These are phyloP conservation scores for Verasper variegatus DNA, from an alignment of 2,113 vertebrate genomes.

Conservation along the genomic window DNA sequence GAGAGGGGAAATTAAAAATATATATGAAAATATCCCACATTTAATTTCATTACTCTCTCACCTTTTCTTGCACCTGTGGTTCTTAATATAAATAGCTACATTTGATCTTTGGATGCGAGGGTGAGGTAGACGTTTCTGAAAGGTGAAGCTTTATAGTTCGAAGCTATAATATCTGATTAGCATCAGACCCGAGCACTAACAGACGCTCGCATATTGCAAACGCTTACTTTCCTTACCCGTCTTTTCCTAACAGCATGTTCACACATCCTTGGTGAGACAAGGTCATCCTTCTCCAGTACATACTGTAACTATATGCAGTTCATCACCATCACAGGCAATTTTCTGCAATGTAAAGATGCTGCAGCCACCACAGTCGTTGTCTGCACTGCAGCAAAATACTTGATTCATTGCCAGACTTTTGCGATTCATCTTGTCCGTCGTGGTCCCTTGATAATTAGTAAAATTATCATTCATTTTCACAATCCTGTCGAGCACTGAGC, in stretches of 20 bases:
- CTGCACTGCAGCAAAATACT: not conserved
- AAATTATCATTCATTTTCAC: not conserved
- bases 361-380: not conserved
- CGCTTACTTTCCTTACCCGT: constrained; percentile 14
- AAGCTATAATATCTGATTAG: constrained; percentile 12
- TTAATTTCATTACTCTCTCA: constrained; percentile 4
- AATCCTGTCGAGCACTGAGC: not conserved
- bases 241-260: constrained; percentile 14
- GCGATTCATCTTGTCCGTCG: not conserved
- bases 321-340: not conserved
- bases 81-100: not conserved
- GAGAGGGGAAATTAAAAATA: not conserved
- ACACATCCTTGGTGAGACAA: not conserved
- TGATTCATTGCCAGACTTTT: not conserved
- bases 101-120: constrained; percentile 23
- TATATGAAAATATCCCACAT: not conserved
- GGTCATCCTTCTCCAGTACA: not conserved
- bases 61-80: not conserved
- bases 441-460: not conserved
- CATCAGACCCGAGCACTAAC: constrained; percentile 25
- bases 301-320: not conserved
- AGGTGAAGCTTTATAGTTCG: constrained; percentile 7
- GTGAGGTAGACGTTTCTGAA: not conserved
- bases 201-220: constrained; percentile 14
- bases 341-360: not conserved